Evolutionary conservation across 2,113 vertebrate genomes (phyloP).

Genomic region (Gnathonemus echidnorhynchus): DNA sequence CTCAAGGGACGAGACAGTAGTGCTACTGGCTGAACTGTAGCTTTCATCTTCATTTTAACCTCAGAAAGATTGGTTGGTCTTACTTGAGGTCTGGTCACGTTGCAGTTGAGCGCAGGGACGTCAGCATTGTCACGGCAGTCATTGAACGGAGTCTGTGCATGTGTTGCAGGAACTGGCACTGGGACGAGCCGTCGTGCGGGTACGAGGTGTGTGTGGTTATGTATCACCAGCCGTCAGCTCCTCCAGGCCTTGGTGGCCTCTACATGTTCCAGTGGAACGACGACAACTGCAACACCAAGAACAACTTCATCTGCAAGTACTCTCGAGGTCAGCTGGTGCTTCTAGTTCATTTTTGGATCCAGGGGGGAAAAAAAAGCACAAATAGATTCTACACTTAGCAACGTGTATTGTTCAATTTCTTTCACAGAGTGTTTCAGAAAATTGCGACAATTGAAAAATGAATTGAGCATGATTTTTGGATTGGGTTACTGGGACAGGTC

Average conservation of each 20-base stretch:
- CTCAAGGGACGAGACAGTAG: not conserved
- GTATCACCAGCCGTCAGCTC: slow-evolving; percentile 90
- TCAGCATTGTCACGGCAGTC: not conserved
- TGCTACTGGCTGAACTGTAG: not conserved
- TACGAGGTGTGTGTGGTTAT: slow-evolving; percentile 91
- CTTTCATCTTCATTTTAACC: not conserved
- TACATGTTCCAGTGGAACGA: slow-evolving; percentile 98
- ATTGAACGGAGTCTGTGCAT: not conserved
- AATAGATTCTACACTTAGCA: not conserved
- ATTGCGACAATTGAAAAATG: not conserved
- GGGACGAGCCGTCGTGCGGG: slow-evolving; percentile 91
- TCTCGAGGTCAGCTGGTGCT: slow-evolving; percentile 59
- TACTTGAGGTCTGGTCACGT: not conserved
- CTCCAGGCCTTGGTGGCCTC: slow-evolving; percentile 63
- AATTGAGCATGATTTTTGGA: not conserved
- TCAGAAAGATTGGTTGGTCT: not conserved
- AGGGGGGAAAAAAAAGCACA: not conserved
- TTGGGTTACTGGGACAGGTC: not conserved
- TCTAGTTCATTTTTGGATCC: not conserved
- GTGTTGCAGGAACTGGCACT: slow-evolving; percentile 83
- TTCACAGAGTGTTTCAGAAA: not conserved
- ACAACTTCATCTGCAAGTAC: slow-evolving; percentile 99
- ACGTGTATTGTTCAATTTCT: not conserved
- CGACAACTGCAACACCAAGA: slow-evolving; percentile 87
- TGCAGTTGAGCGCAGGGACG: slow-evolving; percentile 16